These are phyloP conservation scores for Clitarchus hookeri DNA, from an alignment of 2,888 invertebrate species.

Conservation along the genomic window DNA sequence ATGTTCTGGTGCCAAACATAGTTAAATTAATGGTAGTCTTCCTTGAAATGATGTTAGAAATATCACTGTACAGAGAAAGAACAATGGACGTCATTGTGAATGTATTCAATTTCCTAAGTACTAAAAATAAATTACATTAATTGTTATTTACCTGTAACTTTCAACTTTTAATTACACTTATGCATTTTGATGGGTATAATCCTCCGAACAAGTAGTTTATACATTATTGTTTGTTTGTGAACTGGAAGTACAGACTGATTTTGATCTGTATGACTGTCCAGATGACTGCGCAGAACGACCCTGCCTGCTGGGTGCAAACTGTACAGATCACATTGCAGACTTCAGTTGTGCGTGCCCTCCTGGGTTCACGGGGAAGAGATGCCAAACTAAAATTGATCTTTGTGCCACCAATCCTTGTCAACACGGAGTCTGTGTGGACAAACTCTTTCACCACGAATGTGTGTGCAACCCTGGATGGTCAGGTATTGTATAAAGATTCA, in stretches of 20 bases:
- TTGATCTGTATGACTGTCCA: slow-evolving; percentile 47
- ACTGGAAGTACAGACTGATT: neutral
- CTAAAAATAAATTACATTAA: too few species aligned
- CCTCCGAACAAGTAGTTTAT: neutral
- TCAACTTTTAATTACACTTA: too few species aligned
- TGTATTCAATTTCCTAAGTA: too few species aligned
- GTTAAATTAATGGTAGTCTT: too few species aligned
- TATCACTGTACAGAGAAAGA: too few species aligned
- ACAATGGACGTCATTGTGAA: too few species aligned
- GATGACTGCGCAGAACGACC: slow-evolving; percentile 94
- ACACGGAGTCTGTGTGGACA: slow-evolving; percentile 92
- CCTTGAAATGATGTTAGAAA: too few species aligned
- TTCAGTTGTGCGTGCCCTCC: slow-evolving; percentile 92
- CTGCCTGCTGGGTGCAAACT: slow-evolving; percentile 86
- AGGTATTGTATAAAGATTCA: slow-evolving; percentile 53
- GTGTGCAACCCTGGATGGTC: slow-evolving; percentile 93
- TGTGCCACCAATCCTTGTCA: slow-evolving; percentile 89
- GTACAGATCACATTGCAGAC: slow-evolving; percentile 92
- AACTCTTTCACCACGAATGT: slow-evolving; percentile 83
- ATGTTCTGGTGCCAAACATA: too few species aligned
- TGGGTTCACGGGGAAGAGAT: slow-evolving; percentile 94
- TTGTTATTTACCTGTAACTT: too few species aligned
- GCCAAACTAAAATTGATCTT: slow-evolving; percentile 92
- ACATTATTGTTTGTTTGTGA: neutral
- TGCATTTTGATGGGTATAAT: neutral